A percentile compares a stretch with the other conserved stretches of the same genome.
Evolutionary conservation across 2,113 vertebrate species (phyloP).

Genomic region (Hippocampus mohnikei): DNA sequence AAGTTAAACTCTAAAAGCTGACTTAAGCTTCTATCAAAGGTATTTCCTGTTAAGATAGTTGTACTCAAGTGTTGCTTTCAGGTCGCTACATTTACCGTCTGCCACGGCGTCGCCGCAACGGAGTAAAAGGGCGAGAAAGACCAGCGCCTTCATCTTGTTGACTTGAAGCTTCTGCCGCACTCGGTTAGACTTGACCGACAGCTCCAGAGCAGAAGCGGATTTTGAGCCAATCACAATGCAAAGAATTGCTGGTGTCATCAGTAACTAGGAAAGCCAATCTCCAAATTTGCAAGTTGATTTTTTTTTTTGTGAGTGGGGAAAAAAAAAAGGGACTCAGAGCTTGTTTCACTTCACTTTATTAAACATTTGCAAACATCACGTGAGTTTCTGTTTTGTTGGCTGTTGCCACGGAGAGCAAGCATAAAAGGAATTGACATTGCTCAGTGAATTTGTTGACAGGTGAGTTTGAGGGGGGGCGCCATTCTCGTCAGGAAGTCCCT

Average conservation of each 20-base stretch:
- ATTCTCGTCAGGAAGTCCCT: constrained; percentile 61
- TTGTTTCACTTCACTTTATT: neutral
- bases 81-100: neutral
- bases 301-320: neutral
- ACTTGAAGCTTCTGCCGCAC: neutral
- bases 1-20: neutral
- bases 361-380: neutral
- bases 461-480: constrained; percentile 55
- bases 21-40: too few species aligned
- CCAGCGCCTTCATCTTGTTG: constrained; percentile 12
- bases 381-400: neutral
- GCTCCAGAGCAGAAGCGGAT: constrained; percentile 1
- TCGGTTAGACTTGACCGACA: neutral
- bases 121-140: constrained; percentile 3
- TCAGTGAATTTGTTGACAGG: constrained; percentile 30
- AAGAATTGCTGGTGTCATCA: constrained; percentile 2
- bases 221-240: constrained; percentile 30
- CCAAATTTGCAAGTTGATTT: neutral
- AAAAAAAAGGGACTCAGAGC: neutral
- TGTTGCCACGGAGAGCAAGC: neutral
- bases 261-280: constrained; percentile 10
- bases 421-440: neutral
- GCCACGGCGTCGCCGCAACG: neutral
- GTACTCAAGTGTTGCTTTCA: neutral
- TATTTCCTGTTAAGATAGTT: neutral